Evolutionary conservation across 1,140 invertebrate genomes (phyloP), one percentile per base, ranked within the genome.

Genomic region (Glomeris maerens): DNA sequence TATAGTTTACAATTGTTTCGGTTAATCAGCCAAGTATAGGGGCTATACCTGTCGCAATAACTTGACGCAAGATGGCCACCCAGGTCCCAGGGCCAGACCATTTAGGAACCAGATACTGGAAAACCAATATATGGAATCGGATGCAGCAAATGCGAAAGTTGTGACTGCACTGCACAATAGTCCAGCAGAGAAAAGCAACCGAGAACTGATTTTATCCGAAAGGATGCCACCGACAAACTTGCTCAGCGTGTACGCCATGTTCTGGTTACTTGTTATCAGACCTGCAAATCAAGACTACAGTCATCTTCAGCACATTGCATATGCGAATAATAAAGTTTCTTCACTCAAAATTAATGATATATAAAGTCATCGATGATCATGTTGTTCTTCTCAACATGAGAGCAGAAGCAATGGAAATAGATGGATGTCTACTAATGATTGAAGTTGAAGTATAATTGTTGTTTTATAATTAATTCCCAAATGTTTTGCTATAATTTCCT

Each of bases 31-130:
- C n/a, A n/a, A n/a, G n/a, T n/a, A n/a, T n/a, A n/a, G n/a, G n/a
- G n/a, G n/a, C n/a, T n/a, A n/a, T 58, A 69, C 68, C 56, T 64
- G 57, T 57, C 66, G 65, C n/a, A 73, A 56, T 4, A 71, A 53
- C 41, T 72, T 67, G 14, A 68, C 69, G 57, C 67, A 68, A 3
- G 70, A 63, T 10, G 71, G 68, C 72, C 72, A 73, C 1, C 68
- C 66, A 22, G 65, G 61, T 21, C 72, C 72, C 58, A 73, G 71
- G 25, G 66, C 65, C 36, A 73, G 57, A 10, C 72, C 72, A 58
- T 73, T 72, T 2, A 71, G 31, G 53, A 71, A 72, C 69, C 70
- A 72, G 22, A 66, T 54, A 3, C 61, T 22, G 2, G 60, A 52
- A 52, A 65, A 67, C n/a, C 62, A 5, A 0, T 29, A 21, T 3